Conservation (phyloP, 2,888 invertebrate genomes). For the Eilema caniola region DNA sequence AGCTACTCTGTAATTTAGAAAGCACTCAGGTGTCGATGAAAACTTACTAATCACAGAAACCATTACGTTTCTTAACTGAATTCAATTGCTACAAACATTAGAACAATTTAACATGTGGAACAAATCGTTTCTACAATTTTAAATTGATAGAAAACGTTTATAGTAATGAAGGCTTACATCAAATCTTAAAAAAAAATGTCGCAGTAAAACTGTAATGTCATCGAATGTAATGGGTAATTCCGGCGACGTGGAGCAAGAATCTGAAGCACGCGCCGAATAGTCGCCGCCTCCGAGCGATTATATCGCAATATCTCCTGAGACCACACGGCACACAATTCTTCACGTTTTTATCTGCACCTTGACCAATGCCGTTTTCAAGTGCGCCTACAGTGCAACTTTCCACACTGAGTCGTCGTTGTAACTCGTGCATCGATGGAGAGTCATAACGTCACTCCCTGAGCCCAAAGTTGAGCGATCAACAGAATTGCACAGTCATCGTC, state of each 20-base stretch:
- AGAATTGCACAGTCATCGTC: slow-evolving; percentile 77
- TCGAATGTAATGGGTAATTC: slow-evolving; percentile 83
- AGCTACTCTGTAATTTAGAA: slow-evolving; percentile 39
- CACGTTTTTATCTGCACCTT: slow-evolving; percentile 49
- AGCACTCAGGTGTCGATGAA: slow-evolving; percentile 49
- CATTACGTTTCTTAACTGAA: slow-evolving; percentile 41
- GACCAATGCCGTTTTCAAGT: slow-evolving; percentile 64
- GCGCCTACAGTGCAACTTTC: slow-evolving; percentile 53
- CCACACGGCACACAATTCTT: slow-evolving; percentile 60
- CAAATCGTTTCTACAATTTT: slow-evolving; percentile 75
- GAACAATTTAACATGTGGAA: slow-evolving; percentile 64
- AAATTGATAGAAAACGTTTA: slow-evolving; percentile 79
- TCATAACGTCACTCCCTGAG: slow-evolving; percentile 50
- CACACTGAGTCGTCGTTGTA: slow-evolving; percentile 62
- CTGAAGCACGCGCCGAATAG: slow-evolving; percentile 82
- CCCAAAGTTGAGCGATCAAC: slow-evolving; percentile 57
- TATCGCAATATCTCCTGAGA: slow-evolving; percentile 82
- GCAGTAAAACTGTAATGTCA: slow-evolving; percentile 80
- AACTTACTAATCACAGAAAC: slow-evolving; percentile 45
- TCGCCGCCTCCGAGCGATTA: slow-evolving; percentile 72
- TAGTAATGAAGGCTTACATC: slow-evolving; percentile 77
- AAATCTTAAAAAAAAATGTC: slow-evolving; percentile 68
- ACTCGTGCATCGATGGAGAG: slow-evolving; percentile 51
- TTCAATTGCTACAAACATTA: slow-evolving; percentile 61
- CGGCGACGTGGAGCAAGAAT: slow-evolving; percentile 71